Evolutionary conservation across 2,797 vertebrate genomes (phyloP), one percentile per base, ranked within the genome.

Genomic region (Triplophysa bombifrons): DNA sequence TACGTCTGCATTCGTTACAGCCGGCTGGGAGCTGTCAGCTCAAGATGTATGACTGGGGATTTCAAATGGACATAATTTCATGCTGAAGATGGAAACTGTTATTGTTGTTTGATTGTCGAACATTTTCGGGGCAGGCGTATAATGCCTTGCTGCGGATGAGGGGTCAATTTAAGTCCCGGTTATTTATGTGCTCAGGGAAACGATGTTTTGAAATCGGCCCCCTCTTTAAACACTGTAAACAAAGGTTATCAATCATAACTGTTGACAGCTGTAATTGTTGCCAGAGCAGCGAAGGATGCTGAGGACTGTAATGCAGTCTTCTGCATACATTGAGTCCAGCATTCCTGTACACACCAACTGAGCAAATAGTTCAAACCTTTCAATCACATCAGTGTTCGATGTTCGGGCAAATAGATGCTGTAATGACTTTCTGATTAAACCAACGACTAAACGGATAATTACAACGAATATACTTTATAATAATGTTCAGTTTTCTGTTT

Each of bases 201-300:
- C 85, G 82, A 89, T 93, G 93, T 93, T 94, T 94, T 93, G 87
- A 93, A 92, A 92, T 90, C 87, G 87, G 90, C 87, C 91, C 88
- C 88, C 80, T 81, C 88, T 93, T 93, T 91, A 94, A 94, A 92
- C 91, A 93, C 75, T 88, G 92, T 93, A 93, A 94, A 94, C 92
- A 94, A 93, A 93, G 90, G 89, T 91, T 86, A 93, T 94, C 90
- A 88, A 93, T 95, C 93, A 93, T 93, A 92, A 93, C 85, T 81
- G 82, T 72, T 77, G 92, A 90, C 90, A 91, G 89, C 87, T 83
- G 38, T 93, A 94, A 95, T 93, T 90, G 87, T 89, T 93, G 85
- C 92, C 93, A 94, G 93, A 94, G 86, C 60, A 73, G 75, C 58
- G 41, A 83, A 64, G 68, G 30, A 80, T 76, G 53, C 81, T 83